Percentiles rank a stretch among this genome's conserved stretches.
These are phyloP conservation scores for Apeltes quadracus DNA, from an alignment of 2,113 vertebrate genomes.

Conservation along the genomic window DNA sequence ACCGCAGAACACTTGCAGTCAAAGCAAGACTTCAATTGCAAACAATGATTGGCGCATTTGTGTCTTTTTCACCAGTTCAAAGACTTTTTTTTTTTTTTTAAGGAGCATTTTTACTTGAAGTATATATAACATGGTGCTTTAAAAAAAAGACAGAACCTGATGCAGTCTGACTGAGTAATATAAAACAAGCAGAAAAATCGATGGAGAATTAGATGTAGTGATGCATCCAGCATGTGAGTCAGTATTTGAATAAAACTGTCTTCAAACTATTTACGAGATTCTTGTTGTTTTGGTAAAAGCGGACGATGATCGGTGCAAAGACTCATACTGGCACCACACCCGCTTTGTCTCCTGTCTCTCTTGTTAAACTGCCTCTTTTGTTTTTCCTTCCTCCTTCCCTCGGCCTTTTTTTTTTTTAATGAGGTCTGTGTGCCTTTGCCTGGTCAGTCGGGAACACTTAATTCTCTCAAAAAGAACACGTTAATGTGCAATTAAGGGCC, in stretches of 20 bases:
- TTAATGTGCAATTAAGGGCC: conserved; percentile 59
- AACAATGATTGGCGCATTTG: neutral
- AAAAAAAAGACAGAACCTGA: neutral
- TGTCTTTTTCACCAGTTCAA: neutral
- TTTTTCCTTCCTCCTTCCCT: conserved; percentile 22
- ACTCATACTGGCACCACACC: conserved; percentile 47
- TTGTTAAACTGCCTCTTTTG: conserved; percentile 65
- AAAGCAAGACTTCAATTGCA: conserved; percentile 1
- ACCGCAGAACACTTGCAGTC: neutral
- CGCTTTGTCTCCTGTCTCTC: conserved; percentile 57
- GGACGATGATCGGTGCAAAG: conserved; percentile 25
- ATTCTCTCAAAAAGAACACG: conserved; percentile 59
- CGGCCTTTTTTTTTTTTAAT: conserved; percentile 39
- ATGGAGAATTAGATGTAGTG: neutral
- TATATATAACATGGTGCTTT: conserved; percentile 19
- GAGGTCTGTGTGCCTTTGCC: conserved; percentile 59
- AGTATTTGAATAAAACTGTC: conserved; percentile 46
- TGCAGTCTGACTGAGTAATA: neutral
- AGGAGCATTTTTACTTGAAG: conserved; percentile 38
- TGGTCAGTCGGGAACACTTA: conserved; percentile 63
- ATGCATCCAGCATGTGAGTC: conserved; percentile 5
- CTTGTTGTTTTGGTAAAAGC: conserved; percentile 32
- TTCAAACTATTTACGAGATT: conserved; percentile 18
- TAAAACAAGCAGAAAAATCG: neutral
- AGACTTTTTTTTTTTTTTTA: neutral